phyloP scores from a whole-genome alignment of 2,113 vertebrate genomes.

The Smithornis capensis region DNA sequence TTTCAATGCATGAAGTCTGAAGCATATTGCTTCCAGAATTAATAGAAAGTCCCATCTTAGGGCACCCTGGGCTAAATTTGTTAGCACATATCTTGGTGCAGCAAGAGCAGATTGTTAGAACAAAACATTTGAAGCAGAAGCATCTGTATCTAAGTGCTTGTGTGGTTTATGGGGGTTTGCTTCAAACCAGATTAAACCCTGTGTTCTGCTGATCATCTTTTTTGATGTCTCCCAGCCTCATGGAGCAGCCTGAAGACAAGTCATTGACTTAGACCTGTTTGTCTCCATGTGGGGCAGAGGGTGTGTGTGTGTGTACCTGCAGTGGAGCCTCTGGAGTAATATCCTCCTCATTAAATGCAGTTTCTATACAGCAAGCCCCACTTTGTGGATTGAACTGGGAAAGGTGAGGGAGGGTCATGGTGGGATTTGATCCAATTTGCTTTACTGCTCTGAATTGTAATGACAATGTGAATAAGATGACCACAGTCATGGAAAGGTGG shows the following conservation, averaged over 20 bases:
- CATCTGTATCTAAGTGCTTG: fast-evolving
- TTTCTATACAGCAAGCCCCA: background rate
- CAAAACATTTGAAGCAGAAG: background rate
- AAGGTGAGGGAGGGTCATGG: background rate
- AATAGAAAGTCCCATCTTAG: background rate
- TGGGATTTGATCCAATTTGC: background rate
- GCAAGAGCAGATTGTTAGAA: background rate
- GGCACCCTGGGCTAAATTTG: background rate
- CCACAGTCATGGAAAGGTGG: background rate
- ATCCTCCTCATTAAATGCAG: background rate
- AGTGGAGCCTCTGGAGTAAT: fast-evolving
- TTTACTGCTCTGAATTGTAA: background rate
- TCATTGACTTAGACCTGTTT: background rate
- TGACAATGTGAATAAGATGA: background rate
- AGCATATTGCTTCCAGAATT: background rate
- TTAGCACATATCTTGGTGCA: background rate
- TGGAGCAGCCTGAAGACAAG: background rate
- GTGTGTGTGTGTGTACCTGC: background rate
- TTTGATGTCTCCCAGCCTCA: background rate
- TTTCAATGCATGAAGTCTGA: background rate
- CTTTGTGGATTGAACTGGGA: background rate
- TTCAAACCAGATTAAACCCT: background rate
- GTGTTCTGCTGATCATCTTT: background rate
- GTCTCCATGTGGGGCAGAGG: background rate
- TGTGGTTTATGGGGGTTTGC: background rate